Percentiles rank a stretch among this genome's conserved stretches.
Evolutionary conservation across 2,888 invertebrate genomes (phyloP).

Genomic region (Eledone cirrhosa): DNA sequence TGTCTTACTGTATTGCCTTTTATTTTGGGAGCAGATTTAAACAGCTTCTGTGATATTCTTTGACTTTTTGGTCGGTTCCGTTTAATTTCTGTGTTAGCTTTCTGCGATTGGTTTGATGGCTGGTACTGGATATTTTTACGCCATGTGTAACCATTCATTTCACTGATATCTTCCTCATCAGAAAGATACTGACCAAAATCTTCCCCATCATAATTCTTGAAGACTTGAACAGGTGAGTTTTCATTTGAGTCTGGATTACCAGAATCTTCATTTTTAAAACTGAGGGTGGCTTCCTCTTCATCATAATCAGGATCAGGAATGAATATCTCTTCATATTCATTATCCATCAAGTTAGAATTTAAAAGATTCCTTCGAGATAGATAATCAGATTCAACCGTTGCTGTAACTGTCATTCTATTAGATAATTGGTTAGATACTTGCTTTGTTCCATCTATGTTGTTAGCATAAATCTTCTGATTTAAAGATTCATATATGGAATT

Average conservation of each 20-base stretch:
- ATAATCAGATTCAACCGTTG: not conserved
- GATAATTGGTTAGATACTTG: not conserved
- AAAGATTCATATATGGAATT: not conserved
- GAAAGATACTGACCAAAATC: slow-evolving; percentile 40
- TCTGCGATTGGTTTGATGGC: not conserved
- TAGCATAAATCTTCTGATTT: too few species aligned
- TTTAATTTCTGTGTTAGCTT: slow-evolving; percentile 32
- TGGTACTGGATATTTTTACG: not conserved
- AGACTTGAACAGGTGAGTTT: slow-evolving; percentile 20
- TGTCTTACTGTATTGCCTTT: slow-evolving; percentile 18
- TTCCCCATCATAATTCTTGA: slow-evolving; percentile 38
- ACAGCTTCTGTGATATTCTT: slow-evolving; percentile 30
- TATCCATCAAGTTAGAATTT: not conserved
- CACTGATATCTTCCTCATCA: slow-evolving; percentile 36
- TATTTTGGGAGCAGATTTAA: slow-evolving; percentile 31
- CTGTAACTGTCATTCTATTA: not conserved
- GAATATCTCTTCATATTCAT: slow-evolving; percentile 32
- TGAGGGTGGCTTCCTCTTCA: slow-evolving; percentile 40
- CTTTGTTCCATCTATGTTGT: not conserved
- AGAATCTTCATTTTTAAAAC: slow-evolving; percentile 34
- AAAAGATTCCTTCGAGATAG: not conserved
- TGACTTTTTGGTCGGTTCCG: slow-evolving; percentile 29
- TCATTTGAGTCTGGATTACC: slow-evolving; percentile 29
- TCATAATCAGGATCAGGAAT: slow-evolving; percentile 42
- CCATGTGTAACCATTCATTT: slow-evolving; percentile 14